Evolutionary conservation across 2,888 invertebrate species (phyloP).

Genomic region (Dione juno): DNA sequence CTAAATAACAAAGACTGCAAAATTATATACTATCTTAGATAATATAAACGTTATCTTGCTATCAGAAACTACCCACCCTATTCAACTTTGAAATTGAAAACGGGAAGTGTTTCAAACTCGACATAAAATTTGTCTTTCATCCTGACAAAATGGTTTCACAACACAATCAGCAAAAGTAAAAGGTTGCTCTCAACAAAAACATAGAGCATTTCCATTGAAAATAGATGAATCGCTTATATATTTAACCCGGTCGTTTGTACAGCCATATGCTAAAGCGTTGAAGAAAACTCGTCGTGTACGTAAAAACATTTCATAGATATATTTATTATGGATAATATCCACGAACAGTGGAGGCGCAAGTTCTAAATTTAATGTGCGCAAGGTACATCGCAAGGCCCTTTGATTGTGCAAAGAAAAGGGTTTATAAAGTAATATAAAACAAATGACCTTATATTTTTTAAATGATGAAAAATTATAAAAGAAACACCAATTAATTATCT

Average conservation of each 20-base stretch:
- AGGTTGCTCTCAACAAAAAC: conserved; percentile 51
- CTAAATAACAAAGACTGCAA: no score
- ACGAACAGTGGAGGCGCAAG: no score
- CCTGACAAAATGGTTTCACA: conserved; percentile 59
- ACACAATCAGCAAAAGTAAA: conserved; percentile 65
- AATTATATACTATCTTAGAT: not conserved
- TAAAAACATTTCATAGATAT: not conserved
- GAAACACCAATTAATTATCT: no score
- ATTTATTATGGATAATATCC: not conserved
- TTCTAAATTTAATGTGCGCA: no score
- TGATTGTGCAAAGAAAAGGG: no score
- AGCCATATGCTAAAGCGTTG: conserved; percentile 63
- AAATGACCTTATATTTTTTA: not conserved
- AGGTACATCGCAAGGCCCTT: no score
- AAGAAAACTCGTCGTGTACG: conserved; percentile 34
- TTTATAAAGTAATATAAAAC: not conserved
- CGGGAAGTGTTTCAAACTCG: conserved; percentile 25
- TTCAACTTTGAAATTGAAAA: conserved; percentile 29
- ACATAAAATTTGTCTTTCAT: conserved; percentile 46
- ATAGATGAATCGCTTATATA: conserved; percentile 53
- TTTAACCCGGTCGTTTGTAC: conserved; percentile 55
- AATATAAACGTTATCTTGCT: conserved; percentile 5
- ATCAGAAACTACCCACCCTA: not conserved
- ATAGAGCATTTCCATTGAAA: conserved; percentile 56
- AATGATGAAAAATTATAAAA: not conserved